Conservation (phyloP, 2,113 vertebrate species). For the Xerus inauris region DNA sequence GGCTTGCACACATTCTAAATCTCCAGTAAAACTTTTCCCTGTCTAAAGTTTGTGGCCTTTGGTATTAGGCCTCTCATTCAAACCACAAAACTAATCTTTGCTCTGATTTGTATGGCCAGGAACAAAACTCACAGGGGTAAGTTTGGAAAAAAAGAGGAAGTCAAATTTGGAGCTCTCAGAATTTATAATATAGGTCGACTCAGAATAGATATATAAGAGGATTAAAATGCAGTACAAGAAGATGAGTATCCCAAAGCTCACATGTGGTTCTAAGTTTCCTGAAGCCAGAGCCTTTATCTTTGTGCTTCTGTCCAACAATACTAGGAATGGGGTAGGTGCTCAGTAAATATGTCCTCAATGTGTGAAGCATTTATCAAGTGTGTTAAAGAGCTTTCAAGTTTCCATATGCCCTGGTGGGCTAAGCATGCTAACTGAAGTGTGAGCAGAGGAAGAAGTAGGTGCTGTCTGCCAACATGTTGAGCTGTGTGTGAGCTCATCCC, state of each 20-base stretch:
- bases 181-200: conserved; percentile 40
- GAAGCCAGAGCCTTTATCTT: conserved; percentile 32
- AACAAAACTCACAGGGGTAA: conserved; percentile 39
- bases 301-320: neutral
- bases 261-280: conserved; percentile 1
- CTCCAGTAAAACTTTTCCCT: neutral
- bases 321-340: conserved; percentile 3
- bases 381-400: conserved; percentile 39
- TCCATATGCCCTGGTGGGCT: neutral
- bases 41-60: conserved; percentile 15
- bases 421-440: neutral
- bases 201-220: conserved; percentile 51
- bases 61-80: conserved; percentile 25
- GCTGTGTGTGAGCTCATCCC: neutral
- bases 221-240: conserved; percentile 22
- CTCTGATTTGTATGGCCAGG: conserved; percentile 41
- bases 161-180: conserved; percentile 51
- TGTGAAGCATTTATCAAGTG: neutral
- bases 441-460: conserved; percentile 4
- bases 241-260: neutral
- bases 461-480: neutral
- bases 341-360: neutral
- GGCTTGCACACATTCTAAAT: neutral
- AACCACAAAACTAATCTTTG: conserved; percentile 34
- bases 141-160: conserved; percentile 48